A percentile compares a stretch with the other conserved stretches of the same genome.
Conservation (phyloP, 2,113 vertebrate genomes). For the Terrapene triunguis region DNA sequence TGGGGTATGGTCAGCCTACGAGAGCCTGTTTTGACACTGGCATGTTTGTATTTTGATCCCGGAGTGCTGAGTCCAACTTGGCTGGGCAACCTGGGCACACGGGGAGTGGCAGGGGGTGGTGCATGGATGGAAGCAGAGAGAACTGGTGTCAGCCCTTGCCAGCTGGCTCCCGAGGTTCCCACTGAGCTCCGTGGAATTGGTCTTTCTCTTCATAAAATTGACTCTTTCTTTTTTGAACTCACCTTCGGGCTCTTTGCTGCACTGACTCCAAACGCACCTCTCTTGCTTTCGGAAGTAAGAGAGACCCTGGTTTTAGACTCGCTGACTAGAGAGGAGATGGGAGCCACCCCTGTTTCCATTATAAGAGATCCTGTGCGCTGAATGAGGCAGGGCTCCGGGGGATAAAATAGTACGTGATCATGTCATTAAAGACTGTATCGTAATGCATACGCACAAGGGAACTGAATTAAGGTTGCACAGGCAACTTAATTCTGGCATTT, state of each 20-base stretch:
- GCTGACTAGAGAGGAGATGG: neutral
- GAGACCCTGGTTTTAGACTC: neutral
- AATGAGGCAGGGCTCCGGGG: neutral
- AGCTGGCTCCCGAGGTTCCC: neutral
- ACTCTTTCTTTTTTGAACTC: neutral
- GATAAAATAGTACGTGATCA: neutral
- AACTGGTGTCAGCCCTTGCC: neutral
- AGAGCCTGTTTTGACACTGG: neutral
- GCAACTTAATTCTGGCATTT: neutral
- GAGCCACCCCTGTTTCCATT: neutral
- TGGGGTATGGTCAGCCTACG: neutral
- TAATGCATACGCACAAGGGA: neutral
- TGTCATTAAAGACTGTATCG: neutral
- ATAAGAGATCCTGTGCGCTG: neutral
- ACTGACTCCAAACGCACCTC: neutral
- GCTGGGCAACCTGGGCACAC: neutral
- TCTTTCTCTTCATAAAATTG: neutral
- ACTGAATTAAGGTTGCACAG: neutral
- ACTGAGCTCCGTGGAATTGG: neutral
- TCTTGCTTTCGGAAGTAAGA: neutral
- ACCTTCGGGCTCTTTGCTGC: neutral
- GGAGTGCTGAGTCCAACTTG: neutral
- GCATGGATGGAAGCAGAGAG: neutral
- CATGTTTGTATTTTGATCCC: neutral
- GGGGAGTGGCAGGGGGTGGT: too few species aligned